Percentiles rank a stretch among this genome's conserved stretches.
phyloP scores from a whole-genome alignment of 2,113 vertebrate genomes.

The Puffinus mauretanicus region DNA sequence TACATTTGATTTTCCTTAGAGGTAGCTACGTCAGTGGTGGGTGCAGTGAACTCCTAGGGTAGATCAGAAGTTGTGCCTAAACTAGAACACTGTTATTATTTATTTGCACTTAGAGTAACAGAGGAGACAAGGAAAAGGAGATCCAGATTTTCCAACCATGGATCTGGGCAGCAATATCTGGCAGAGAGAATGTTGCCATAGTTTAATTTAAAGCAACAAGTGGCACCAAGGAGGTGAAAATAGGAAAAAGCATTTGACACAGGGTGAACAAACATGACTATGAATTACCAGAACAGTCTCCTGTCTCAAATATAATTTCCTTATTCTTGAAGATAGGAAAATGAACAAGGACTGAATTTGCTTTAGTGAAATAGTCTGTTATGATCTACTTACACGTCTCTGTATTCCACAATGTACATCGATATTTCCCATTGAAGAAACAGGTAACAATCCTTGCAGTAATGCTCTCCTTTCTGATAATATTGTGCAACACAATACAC shows the following conservation, averaged over 20 bases:
- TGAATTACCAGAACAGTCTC: not conserved
- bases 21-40: not conserved
- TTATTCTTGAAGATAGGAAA: not conserved
- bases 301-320: not conserved
- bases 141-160: not conserved
- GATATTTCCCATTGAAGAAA: not conserved
- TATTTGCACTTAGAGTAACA: not conserved
- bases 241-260: not conserved
- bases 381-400: not conserved
- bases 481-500: constrained; percentile 47
- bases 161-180: not conserved
- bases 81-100: not conserved
- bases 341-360: not conserved
- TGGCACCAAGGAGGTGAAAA: not conserved
- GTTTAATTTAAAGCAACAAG: not conserved
- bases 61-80: not conserved
- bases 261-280: not conserved
- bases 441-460: constrained; percentile 29
- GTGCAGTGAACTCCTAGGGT: not conserved
- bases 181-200: accelerated
- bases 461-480: constrained; percentile 44
- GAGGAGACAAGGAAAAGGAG: not conserved
- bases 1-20: not conserved
- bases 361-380: not conserved
- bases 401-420: not conserved